phyloP scores from a whole-genome alignment of 2,797 vertebrate genomes.

The Diplodus puntazzo region DNA sequence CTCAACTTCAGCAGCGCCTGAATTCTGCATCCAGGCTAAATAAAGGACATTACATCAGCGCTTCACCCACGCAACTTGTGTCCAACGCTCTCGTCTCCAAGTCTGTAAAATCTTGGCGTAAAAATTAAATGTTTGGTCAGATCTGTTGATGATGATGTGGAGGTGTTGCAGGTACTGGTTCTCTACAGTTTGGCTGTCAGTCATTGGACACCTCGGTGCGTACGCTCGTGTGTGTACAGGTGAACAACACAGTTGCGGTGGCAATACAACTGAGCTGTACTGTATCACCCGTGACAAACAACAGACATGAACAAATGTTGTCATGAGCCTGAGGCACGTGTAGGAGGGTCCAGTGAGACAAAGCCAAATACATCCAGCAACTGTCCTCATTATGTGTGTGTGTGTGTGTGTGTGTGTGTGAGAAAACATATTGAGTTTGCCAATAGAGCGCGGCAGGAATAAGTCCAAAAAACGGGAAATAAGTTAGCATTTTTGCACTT shows the following conservation, averaged over 20 bases:
- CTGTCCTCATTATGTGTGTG: conserved; percentile 21
- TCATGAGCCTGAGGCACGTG: conserved; percentile 33
- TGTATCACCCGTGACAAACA: conserved; percentile 33
- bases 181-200: conserved; percentile 37
- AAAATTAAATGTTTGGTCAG: conserved; percentile 29
- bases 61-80: conserved; percentile 68
- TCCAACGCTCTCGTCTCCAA: conserved; percentile 57
- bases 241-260: conserved; percentile 24
- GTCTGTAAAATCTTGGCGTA: conserved; percentile 59
- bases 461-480: no score
- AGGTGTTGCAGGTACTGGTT: conserved; percentile 62
- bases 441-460: no score
- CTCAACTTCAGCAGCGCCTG: conserved; percentile 49
- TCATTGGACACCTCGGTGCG: conserved; percentile 25
- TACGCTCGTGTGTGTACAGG: conserved; percentile 16
- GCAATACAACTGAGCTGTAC: conserved; percentile 50
- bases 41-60: conserved; percentile 59
- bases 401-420: conserved; percentile 16
- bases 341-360: conserved; percentile 31
- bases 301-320: conserved; percentile 38
- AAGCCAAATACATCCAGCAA: conserved; percentile 53
- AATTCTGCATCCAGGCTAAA: conserved; percentile 64
- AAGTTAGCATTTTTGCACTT: no score
- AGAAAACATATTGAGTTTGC: conserved; percentile 34
- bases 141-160: conserved; percentile 29